Conservation (phyloP, 2,113 vertebrate species). For the Percina caprodes region DNA sequence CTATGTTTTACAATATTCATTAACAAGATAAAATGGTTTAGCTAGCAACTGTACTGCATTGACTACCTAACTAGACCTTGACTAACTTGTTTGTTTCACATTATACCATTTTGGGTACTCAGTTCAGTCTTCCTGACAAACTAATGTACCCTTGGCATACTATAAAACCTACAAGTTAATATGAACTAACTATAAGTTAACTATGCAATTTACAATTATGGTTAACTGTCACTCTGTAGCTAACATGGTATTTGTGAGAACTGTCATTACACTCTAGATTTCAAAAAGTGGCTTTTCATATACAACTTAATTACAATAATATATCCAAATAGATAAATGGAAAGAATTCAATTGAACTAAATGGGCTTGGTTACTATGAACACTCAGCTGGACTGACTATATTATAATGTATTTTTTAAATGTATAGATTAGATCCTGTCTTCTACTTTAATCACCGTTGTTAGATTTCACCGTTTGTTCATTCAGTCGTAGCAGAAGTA, state of each 20-base stretch:
- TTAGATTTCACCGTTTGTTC: background rate
- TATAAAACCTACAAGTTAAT: background rate
- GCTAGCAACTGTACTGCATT: background rate
- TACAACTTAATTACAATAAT: background rate
- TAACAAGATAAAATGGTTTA: background rate
- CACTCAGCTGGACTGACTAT: background rate
- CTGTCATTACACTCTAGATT: slow-evolving; percentile 4
- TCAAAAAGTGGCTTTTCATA: slow-evolving; percentile 1
- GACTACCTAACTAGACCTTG: background rate
- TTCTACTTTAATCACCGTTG: background rate
- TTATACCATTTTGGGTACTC: background rate
- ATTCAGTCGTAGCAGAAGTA: background rate
- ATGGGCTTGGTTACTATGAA: background rate
- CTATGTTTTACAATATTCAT: background rate
- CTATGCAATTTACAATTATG: slow-evolving; percentile 11
- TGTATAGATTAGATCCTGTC: background rate
- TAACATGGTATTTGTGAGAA: slow-evolving; percentile 3
- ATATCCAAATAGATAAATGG: background rate
- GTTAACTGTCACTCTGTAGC: slow-evolving; percentile 3
- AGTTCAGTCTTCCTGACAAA: background rate
- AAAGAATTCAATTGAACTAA: background rate
- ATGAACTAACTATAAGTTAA: background rate
- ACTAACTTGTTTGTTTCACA: slow-evolving; percentile 14
- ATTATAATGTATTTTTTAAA: background rate
- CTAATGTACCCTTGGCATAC: background rate